A percentile compares a stretch with the other conserved stretches of the same genome.
Evolutionary conservation across 1,140 invertebrate genomes (phyloP).

Genomic region (Caenorhabditis tropicalis): DNA sequence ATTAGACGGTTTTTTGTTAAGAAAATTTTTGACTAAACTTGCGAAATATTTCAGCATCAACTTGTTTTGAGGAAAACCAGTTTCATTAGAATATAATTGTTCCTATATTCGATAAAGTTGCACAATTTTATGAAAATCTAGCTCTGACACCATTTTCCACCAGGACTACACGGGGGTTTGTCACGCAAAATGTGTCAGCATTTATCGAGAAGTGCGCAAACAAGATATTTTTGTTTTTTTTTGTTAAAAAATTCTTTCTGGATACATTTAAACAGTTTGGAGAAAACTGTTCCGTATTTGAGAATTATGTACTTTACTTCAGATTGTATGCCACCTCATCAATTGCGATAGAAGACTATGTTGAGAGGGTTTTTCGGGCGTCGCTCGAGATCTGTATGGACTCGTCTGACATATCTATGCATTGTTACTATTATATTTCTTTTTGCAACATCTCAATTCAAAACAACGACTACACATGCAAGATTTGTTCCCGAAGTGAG

Average conservation of each 20-base stretch:
- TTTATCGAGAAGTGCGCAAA: background rate
- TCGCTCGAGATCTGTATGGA: background rate
- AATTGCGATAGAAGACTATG: background rate
- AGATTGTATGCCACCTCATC: background rate
- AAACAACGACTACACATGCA: background rate
- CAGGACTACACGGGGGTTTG: background rate
- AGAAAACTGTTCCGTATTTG: too few relatives aligned
- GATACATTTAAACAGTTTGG: too few relatives aligned
- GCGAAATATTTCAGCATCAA: background rate
- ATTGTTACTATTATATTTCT: background rate
- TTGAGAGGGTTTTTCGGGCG: constrained; percentile 6
- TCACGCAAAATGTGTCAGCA: background rate
- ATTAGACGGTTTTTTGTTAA: background rate
- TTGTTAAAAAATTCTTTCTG: too few relatives aligned
- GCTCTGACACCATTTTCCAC: background rate
- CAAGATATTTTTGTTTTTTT: background rate
- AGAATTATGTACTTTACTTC: background rate
- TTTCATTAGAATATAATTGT: too few relatives aligned
- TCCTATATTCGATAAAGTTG: too few relatives aligned
- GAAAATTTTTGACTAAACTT: background rate
- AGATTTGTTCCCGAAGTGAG: constrained; percentile 19
- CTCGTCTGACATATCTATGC: constrained; percentile 6
- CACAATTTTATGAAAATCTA: background rate
- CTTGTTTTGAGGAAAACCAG: too few relatives aligned
- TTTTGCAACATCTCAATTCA: background rate